Base-by-base conservation (phyloP, 2,888 invertebrate genomes). In the Dioctria linearis region DNA sequence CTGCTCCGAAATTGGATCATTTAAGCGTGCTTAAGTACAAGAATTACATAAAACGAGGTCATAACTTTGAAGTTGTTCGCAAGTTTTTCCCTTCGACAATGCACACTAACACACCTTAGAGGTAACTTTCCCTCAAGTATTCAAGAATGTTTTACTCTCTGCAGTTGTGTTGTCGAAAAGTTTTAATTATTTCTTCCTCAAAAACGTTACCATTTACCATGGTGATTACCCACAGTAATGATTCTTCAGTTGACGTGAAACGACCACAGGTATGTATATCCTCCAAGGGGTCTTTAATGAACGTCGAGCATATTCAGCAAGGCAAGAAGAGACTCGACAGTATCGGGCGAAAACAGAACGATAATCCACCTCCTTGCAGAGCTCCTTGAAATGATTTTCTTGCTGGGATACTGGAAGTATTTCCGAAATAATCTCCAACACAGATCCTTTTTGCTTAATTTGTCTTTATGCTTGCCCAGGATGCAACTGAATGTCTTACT, bases 111-210 rank as follows among this genome's bases (percentile, higher is more conserved):
- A 61, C 37, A 13, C n/a, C 43, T 25, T 67, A 8, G 8, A 8
- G 25, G 37, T 37, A n/a, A 5, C 5, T 37, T 69, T 9, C 51
- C 25, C 69, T 11, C 37, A 51, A 69, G 25, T 51, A 2, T 49
- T 37, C 25, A 49, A 69, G 51, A 49, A 37, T 8, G 25, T 69
- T 69, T 51, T 37, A 11, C 51, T 39, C 69, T 51, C 37, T 11
- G 69, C 25, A 9, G 37, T 69, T 69, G 69, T 37, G 51, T 69
- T 69, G 69, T 69, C 69, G 51, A 69, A 67, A 69, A 51, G 43
- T 69, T 67, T 69, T 69, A 69, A 69, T 69, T 69, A 69, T 69
- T 69, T 69, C 69, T 51, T 69, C 69, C 69, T 51, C 37, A 69
- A 69, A 69, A 49, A 69, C 69, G 51, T 69, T 51, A 51, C 69